Conservation (phyloP, 2,113 vertebrate genomes). For the Phalacrocorax brasilianus region DNA sequence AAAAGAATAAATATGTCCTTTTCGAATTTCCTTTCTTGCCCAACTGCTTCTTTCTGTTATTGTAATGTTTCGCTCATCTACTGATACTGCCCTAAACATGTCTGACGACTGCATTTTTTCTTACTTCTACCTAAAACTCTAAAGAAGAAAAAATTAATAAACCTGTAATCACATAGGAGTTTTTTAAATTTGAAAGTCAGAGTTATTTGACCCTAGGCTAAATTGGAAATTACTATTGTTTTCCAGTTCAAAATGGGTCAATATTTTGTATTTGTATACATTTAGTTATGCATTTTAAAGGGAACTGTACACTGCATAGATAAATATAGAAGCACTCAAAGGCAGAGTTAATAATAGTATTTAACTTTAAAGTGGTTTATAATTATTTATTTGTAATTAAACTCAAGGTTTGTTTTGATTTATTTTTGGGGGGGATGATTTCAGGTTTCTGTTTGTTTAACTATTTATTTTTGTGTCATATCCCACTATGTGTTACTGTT, state of each 20-base stretch:
- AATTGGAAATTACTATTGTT: not conserved
- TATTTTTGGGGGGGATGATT: not conserved
- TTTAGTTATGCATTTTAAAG: not conserved
- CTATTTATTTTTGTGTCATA: not conserved
- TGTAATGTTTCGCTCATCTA: not conserved
- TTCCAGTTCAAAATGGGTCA: not conserved
- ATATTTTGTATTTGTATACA: not conserved
- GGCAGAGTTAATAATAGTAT: not conserved
- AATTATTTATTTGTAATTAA: not conserved
- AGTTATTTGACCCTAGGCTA: not conserved
- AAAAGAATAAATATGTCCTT: not conserved
- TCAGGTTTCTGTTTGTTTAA: not conserved
- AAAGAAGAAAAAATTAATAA: not conserved
- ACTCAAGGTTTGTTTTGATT: rapidly evolving
- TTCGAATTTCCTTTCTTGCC: not conserved
- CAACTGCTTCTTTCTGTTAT: not conserved
- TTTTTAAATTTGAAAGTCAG: not conserved
- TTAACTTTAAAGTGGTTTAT: not conserved
- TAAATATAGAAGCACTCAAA: not conserved
- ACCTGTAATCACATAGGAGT: rapidly evolving
- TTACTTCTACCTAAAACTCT: not conserved
- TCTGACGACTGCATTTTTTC: not conserved
- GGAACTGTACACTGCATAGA: not conserved
- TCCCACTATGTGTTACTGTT: not conserved
- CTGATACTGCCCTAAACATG: not conserved